Evolutionary conservation across 1,140 invertebrate genomes (phyloP).

Genomic region (Drosophila erecta): DNA sequence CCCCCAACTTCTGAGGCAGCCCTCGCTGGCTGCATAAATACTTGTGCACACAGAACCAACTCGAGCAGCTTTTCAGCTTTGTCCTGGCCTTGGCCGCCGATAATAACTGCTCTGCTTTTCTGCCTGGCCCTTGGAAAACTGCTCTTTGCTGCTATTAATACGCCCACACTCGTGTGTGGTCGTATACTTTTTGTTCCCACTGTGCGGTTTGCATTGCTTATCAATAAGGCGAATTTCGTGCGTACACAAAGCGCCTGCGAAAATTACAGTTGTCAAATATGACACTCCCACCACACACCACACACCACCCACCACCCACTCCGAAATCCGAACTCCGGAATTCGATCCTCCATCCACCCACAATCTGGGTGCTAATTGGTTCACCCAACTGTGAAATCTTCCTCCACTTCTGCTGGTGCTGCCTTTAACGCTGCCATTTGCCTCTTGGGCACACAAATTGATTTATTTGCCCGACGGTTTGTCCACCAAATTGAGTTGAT

Average conservation of each 20-base stretch:
- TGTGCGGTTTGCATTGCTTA: constrained; percentile 57
- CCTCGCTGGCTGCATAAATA: constrained; percentile 50
- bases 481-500: constrained; percentile 60
- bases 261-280: constrained; percentile 79
- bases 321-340: not conserved
- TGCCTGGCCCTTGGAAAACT: not conserved
- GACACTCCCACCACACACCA: constrained; percentile 19
- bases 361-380: constrained; percentile 53
- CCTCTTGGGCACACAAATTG: constrained; percentile 43
- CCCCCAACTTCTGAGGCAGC: constrained; percentile 9
- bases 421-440: constrained; percentile 14
- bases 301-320: constrained; percentile 1
- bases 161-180: not conserved
- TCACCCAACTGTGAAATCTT: constrained; percentile 61
- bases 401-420: constrained; percentile 17
- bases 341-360: constrained; percentile 9
- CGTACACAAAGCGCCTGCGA: constrained; percentile 49
- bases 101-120: constrained; percentile 30
- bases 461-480: constrained; percentile 58
- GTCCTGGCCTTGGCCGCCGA: constrained; percentile 56
- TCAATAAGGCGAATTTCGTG: constrained; percentile 64
- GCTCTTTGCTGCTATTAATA: constrained; percentile 25
- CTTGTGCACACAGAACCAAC: constrained; percentile 40
- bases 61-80: constrained; percentile 51
- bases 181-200: constrained; percentile 19